phyloP scores from a whole-genome alignment of 2,797 vertebrate genomes.

The Oophaga sylvatica region DNA sequence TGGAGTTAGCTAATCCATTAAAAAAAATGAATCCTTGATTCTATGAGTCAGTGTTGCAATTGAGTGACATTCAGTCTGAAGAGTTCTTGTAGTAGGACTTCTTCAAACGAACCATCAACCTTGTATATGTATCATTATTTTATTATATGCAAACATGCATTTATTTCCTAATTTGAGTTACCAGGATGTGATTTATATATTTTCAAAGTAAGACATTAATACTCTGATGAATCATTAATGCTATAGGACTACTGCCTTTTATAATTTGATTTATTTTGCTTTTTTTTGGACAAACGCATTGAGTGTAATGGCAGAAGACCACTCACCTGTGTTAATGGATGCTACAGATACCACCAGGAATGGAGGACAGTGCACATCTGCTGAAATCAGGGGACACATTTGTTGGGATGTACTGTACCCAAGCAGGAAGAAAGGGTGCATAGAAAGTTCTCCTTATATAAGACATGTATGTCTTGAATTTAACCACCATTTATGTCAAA shows the following conservation, averaged over 20 bases:
- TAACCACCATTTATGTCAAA: conserved; percentile 75
- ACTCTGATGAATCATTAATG: conserved; percentile 35
- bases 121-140: conserved; percentile 60
- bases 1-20: conserved; percentile 49
- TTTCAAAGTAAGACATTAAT: conserved; percentile 49
- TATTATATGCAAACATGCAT: conserved; percentile 56
- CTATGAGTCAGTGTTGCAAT: conserved; percentile 62
- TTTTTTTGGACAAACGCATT: conserved; percentile 41
- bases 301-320: conserved; percentile 48
- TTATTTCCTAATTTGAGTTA: conserved; percentile 54
- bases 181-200: conserved; percentile 55
- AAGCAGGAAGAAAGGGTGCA: conserved; percentile 49
- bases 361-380: conserved; percentile 37
- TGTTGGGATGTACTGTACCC: conserved; percentile 5
- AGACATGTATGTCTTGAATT: conserved; percentile 64
- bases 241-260: conserved; percentile 36
- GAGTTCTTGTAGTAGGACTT: conserved; percentile 61
- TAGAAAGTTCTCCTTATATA: conserved; percentile 52
- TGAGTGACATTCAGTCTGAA: conserved; percentile 55
- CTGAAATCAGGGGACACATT: conserved; percentile 15
- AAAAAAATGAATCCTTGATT: conserved; percentile 62
- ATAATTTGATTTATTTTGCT: conserved; percentile 18
- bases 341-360: conserved; percentile 17
- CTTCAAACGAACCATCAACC: conserved; percentile 58
- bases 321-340: conserved; percentile 33